Conservation (phyloP, 2,888 invertebrate genomes). For the Eudasyphora cyanicolor region DNA sequence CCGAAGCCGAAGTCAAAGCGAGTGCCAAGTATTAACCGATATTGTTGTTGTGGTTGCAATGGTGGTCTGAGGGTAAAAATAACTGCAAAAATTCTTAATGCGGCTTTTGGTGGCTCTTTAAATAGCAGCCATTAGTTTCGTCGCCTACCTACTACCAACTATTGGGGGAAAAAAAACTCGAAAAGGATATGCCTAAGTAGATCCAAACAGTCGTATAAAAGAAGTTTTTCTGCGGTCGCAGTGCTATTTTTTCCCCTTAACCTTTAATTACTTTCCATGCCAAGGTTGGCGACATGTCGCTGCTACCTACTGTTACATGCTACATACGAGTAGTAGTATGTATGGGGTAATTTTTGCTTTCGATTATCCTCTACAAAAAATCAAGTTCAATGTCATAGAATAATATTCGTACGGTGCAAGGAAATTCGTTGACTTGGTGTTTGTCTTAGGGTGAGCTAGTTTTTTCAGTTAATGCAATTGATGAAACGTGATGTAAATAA, state of each 20-base stretch:
- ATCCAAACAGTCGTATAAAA: background rate
- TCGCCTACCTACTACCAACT: background rate
- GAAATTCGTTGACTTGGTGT: constrained; percentile 1
- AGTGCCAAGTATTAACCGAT: background rate
- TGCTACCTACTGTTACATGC: background rate
- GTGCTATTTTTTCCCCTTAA: constrained; percentile 18
- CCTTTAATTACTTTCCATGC: background rate
- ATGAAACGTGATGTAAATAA: no score
- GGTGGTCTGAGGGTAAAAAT: constrained; percentile 5
- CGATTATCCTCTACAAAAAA: background rate
- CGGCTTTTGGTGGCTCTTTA: constrained; percentile 36
- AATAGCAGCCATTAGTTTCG: constrained; percentile 12
- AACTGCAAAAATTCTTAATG: constrained; percentile 47
- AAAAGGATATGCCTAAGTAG: constrained; percentile 12
- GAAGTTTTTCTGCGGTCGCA: constrained; percentile 8
- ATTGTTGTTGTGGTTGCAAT: constrained; percentile 2
- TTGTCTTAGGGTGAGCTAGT: no score
- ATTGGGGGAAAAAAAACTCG: no score
- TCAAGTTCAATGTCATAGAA: constrained; percentile 17
- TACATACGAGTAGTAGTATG: no score
- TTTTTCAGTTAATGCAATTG: no score
- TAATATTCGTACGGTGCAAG: no score
- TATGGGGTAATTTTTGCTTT: background rate
- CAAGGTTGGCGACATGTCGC: constrained; percentile 1
- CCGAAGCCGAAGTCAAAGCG: constrained; percentile 20